Evolutionary conservation across 2,888 invertebrate species (phyloP), one percentile per base, ranked within the genome.

Genomic region (Sisyra terminalis): DNA sequence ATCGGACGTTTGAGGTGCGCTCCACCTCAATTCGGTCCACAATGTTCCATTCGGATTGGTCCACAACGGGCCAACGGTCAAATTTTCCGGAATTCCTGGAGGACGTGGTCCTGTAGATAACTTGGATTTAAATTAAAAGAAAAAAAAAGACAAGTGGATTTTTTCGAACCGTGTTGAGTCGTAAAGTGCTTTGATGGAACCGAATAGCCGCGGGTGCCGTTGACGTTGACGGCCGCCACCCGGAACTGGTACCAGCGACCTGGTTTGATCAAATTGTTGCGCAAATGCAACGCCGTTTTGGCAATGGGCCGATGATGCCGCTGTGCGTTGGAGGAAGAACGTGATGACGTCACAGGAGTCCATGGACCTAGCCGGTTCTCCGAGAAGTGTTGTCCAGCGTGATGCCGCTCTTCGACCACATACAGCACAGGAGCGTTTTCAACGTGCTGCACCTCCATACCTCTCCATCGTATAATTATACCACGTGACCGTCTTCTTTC

Each of bases 161-260:
- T n/a, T n/a, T n/a, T 37, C 6, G 15, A 6, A 18, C 30, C n/a
- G 29, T 30, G 59, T 2, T 70, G 64, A 0, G 71, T 67, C 29
- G 71, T 73, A 54, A 77, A 76, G 0, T 72, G 67, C 1, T 64
- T 53, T 3, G 74, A 73, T 0, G 70, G 71, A 14, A 65, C 61
- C 0, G 82, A 82, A 53, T 75, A 84, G 8, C 84, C 84, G 46
- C 73, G 64, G 3, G 80, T 79, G 0, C 84, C 84, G 40, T 74
- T 69, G 1, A 70, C 70, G 54, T 78, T 81, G 3, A 84, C 72
- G 1, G 83, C 77, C 0, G 83, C 81, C 3, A 83, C 76, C n/a
- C 83, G 67, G 54, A 83, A 81, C 50, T 81, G 75, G 58, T 83
- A 84, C 82, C 82, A 83, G 39, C 76, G 71, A 3, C 82, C 83